Evolutionary conservation across 2,797 vertebrate genomes (phyloP).

Genomic region (Mormyrus hasselquistii): DNA sequence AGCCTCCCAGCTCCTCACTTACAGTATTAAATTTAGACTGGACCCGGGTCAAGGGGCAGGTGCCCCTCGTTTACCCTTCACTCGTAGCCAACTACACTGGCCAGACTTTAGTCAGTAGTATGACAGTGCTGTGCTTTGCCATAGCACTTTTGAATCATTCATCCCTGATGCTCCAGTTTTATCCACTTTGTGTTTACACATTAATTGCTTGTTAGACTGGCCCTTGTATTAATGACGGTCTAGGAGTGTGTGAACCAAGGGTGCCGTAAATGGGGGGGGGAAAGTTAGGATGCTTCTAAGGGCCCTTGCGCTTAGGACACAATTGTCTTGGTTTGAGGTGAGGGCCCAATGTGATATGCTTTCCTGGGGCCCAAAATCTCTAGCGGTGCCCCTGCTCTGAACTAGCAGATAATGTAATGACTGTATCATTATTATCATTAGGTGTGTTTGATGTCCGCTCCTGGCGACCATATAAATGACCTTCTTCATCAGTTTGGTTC

Average conservation of each 20-base stretch:
- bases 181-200: background rate
- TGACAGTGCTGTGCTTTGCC: background rate
- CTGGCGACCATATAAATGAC: background rate
- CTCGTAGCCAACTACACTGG: background rate
- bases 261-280: background rate
- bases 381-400: background rate
- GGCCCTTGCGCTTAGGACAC: background rate
- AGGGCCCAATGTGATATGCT: background rate
- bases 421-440: background rate
- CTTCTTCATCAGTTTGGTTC: background rate
- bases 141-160: background rate
- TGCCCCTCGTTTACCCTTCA: background rate
- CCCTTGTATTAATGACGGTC: background rate
- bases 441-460: background rate
- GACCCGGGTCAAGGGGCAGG: background rate
- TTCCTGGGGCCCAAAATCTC: background rate
- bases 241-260: background rate
- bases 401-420: background rate
- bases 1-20: background rate
- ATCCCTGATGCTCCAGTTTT: background rate
- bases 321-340: background rate
- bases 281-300: background rate
- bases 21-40: constrained; percentile 13
- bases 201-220: background rate
- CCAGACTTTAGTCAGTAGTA: background rate